Evolutionary conservation across 2,888 invertebrate species (phyloP).

Genomic region (Drosophila falleni): DNA sequence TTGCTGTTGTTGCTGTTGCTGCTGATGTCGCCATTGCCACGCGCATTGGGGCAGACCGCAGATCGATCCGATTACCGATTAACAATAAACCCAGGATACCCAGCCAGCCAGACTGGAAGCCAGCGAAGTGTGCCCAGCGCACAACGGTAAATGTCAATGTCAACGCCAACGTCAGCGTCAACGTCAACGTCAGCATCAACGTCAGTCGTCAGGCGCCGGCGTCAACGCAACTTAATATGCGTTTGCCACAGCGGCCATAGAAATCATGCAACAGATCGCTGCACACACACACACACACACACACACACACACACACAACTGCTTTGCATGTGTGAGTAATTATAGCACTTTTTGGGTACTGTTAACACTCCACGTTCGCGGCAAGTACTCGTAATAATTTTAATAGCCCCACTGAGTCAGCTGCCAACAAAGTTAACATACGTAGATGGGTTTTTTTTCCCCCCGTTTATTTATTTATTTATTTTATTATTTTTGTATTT

Average conservation of each 20-base stretch:
- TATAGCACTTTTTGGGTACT: constrained; percentile 4
- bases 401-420: constrained; percentile 42
- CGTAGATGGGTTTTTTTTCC: constrained; percentile 15
- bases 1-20: background rate
- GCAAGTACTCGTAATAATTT: constrained; percentile 20
- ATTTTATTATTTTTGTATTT: no score
- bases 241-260: constrained; percentile 18
- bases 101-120: constrained; percentile 24
- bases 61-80: constrained; percentile 46
- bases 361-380: background rate
- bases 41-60: constrained; percentile 49
- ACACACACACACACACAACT: no score
- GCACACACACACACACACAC: background rate
- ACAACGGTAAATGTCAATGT: constrained; percentile 45
- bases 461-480: no score
- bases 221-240: constrained; percentile 31
- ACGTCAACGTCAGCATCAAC: background rate
- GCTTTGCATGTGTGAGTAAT: background rate
- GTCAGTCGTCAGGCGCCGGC: constrained; percentile 46
- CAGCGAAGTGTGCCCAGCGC: constrained; percentile 37
- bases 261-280: constrained; percentile 1
- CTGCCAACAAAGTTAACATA: constrained; percentile 21
- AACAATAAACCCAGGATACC: constrained; percentile 32
- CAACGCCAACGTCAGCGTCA: background rate
- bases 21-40: constrained; percentile 37